Conservation (phyloP, 2,797 vertebrate species). For the Tiaroga cobitis region DNA sequence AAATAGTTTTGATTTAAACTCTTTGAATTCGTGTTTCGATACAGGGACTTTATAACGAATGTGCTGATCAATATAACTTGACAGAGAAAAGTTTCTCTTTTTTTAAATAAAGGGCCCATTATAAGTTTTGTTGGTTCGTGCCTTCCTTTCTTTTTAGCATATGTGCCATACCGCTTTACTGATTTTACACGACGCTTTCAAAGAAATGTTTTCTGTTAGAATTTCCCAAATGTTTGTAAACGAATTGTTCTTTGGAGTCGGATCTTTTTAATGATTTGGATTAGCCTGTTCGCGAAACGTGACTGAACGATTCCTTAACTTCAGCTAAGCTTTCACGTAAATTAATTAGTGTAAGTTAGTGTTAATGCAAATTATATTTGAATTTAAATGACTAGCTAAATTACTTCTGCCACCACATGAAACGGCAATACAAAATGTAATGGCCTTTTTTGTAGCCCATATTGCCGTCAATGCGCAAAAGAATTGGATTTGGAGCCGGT, state of each 20-base stretch:
- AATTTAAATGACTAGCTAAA: not conserved
- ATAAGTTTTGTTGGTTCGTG: not conserved
- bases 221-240: not conserved
- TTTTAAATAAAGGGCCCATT: not conserved
- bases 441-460: not conserved
- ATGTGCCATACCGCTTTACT: not conserved
- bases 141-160: too few species aligned
- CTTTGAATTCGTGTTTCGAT: not conserved
- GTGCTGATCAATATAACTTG: constrained; percentile 1
- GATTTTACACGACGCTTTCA: not conserved
- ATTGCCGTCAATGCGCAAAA: not conserved
- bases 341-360: not conserved
- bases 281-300: not conserved
- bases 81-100: not conserved
- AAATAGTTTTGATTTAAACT: not conserved
- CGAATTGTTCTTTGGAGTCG: constrained; percentile 10
- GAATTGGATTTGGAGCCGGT: not conserved
- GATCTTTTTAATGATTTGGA: not conserved
- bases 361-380: not conserved
- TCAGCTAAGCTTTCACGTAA: not conserved
- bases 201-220: not conserved
- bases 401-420: not conserved
- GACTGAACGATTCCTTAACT: not conserved
- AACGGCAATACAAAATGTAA: not conserved
- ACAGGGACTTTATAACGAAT: not conserved